These are phyloP conservation scores for Mythimna lalbum DNA, from an alignment of 2,888 invertebrate species.

Conservation along the genomic window DNA sequence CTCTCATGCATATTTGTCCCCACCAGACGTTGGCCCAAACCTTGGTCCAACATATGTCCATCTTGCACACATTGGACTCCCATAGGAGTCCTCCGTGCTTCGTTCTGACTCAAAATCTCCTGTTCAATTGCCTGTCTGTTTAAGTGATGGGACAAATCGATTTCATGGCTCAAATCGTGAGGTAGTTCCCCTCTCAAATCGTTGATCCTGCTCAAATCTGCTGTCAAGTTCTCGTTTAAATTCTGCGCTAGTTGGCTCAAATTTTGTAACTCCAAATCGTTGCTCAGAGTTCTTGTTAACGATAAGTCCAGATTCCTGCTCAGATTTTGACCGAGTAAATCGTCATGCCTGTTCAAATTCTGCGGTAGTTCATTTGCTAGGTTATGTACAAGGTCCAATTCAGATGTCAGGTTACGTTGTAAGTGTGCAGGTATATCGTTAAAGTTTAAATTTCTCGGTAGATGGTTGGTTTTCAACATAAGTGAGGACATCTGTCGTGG, in stretches of 20 bases:
- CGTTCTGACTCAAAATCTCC: constrained; percentile 68
- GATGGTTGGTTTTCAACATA: constrained; percentile 84
- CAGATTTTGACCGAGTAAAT: constrained; percentile 66
- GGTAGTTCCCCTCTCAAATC: constrained; percentile 70
- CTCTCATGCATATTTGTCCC: constrained; percentile 58
- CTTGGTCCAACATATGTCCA: constrained; percentile 69
- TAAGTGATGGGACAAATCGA: constrained; percentile 78
- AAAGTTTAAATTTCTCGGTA: constrained; percentile 78
- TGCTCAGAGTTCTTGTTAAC: constrained; percentile 55
- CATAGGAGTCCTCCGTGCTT: constrained; percentile 67
- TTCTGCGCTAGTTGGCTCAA: constrained; percentile 76
- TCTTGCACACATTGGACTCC: constrained; percentile 65
- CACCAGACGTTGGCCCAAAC: constrained; percentile 65
- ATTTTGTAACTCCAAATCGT: constrained; percentile 75
- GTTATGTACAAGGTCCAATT: constrained; percentile 78
- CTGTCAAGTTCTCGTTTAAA: constrained; percentile 75
- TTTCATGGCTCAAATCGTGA: constrained; percentile 76
- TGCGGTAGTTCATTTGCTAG: constrained; percentile 75
- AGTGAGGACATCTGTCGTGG: constrained; percentile 86
- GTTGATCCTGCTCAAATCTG: constrained; percentile 68
- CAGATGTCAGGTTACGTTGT: constrained; percentile 69
- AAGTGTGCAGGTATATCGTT: constrained; percentile 83
- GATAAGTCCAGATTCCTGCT: constrained; percentile 66
- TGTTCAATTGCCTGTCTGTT: constrained; percentile 75
- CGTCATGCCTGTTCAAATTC: constrained; percentile 75